These are phyloP conservation scores for Falco peregrinus DNA, from an alignment of 2,797 vertebrate genomes.

Conservation along the genomic window DNA sequence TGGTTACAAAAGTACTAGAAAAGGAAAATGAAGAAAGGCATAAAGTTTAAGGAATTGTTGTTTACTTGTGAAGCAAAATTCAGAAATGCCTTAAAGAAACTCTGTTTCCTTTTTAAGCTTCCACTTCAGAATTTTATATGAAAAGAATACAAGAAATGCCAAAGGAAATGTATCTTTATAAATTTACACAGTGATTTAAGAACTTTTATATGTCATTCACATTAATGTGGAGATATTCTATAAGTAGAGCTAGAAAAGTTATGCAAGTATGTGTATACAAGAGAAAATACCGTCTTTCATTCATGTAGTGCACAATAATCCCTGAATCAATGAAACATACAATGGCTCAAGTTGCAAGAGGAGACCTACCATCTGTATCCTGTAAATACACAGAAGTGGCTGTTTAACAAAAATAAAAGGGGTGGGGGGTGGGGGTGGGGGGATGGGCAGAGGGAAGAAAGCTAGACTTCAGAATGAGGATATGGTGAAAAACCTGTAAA, in stretches of 20 bases:
- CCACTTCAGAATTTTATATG: background rate
- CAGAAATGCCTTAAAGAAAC: background rate
- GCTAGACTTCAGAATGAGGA: background rate
- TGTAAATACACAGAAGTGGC: background rate
- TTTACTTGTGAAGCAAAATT: constrained; percentile 10
- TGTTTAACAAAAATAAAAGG: background rate
- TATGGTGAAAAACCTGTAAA: background rate
- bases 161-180: background rate
- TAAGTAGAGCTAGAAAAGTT: background rate
- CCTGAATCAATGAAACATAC: background rate
- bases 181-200: background rate
- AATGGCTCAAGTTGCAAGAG: background rate
- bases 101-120: background rate
- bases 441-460: background rate
- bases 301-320: background rate
- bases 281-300: background rate
- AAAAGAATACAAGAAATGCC: background rate
- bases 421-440: accelerated
- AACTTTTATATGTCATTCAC: background rate
- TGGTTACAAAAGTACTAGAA: constrained; percentile 40
- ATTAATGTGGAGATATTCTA: background rate
- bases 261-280: background rate
- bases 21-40: constrained; percentile 46
- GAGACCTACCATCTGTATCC: accelerated
- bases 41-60: constrained; percentile 29